A percentile compares a stretch with the other conserved stretches of the same genome.
Evolutionary conservation across 2,797 vertebrate species (phyloP).

Genomic region (Todus mexicanus): DNA sequence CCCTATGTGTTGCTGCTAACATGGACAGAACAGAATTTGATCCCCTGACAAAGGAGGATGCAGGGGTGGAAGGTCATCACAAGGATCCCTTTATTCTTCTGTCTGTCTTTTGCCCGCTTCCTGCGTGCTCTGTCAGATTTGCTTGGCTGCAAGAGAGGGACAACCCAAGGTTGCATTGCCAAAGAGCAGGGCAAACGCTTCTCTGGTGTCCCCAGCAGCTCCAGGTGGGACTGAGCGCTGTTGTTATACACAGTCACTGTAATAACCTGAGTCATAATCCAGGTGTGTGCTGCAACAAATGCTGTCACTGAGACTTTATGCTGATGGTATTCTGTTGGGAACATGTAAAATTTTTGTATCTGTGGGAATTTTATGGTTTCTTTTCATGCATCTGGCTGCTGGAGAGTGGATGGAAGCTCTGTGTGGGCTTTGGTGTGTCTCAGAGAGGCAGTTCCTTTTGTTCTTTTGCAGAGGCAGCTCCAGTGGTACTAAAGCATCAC

Average conservation of each 20-base stretch:
- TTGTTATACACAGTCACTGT: fast-evolving
- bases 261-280: neutral
- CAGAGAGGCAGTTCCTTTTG: neutral
- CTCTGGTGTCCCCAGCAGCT: neutral
- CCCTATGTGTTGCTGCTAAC: neutral
- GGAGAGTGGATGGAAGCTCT: neutral
- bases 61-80: neutral
- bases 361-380: neutral
- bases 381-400: neutral
- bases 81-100: neutral
- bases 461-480: neutral
- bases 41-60: neutral
- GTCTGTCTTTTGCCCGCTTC: neutral
- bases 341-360: neutral
- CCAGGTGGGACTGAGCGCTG: neutral
- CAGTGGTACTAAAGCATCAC: neutral
- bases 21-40: neutral
- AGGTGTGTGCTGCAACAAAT: neutral
- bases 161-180: neutral
- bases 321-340: neutral
- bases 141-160: neutral
- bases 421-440: neutral
- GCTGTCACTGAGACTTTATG: neutral
- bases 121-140: neutral
- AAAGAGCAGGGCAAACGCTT: neutral